A percentile compares a stretch with the other conserved stretches of the same genome.
These are phyloP conservation scores for Papilio helenus DNA, from an alignment of 1,140 invertebrate species.

Conservation along the genomic window DNA sequence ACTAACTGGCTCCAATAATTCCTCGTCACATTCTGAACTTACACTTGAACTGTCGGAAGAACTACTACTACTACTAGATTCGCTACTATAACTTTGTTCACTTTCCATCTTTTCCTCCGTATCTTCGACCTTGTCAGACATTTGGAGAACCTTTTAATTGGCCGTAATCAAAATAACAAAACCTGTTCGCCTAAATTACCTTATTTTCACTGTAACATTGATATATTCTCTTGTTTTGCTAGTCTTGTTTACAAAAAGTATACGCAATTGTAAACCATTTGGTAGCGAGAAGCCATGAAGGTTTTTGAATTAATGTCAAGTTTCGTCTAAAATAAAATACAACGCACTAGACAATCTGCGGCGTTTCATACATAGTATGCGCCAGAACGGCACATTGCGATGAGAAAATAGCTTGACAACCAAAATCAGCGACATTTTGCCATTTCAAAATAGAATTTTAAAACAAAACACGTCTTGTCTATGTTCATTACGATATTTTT, in stretches of 20 bases:
- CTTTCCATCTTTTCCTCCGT: slow-evolving; percentile 77
- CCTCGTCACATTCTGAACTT: slow-evolving; percentile 80
- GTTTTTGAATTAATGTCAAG: slow-evolving; percentile 77
- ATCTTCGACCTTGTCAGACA: slow-evolving; percentile 45
- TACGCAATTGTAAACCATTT: slow-evolving; percentile 62
- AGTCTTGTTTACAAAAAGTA: slow-evolving; percentile 75
- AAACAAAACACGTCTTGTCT: slow-evolving; percentile 71
- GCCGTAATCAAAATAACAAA: slow-evolving; percentile 16
- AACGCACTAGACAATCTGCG: slow-evolving; percentile 77
- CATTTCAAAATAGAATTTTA: slow-evolving; percentile 73
- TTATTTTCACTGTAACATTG: slow-evolving; percentile 63
- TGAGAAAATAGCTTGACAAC: slow-evolving; percentile 83
- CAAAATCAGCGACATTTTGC: slow-evolving; percentile 81
- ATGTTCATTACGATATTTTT: slow-evolving; percentile 29
- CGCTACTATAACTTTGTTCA: slow-evolving; percentile 75
- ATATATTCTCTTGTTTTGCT: slow-evolving; percentile 73
- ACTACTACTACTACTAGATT: slow-evolving; percentile 62
- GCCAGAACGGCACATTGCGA: slow-evolving; percentile 81
- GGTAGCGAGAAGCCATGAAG: slow-evolving; percentile 70
- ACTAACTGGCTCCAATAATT: slow-evolving; percentile 81
- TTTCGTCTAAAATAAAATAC: slow-evolving; percentile 82
- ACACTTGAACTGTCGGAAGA: slow-evolving; percentile 72
- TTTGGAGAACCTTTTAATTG: slow-evolving; percentile 11
- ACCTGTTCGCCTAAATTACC: slow-evolving; percentile 12
- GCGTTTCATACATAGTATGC: slow-evolving; percentile 81